Evolutionary conservation across 1,140 invertebrate species (phyloP).

Genomic region (Coptotermes formosanus): DNA sequence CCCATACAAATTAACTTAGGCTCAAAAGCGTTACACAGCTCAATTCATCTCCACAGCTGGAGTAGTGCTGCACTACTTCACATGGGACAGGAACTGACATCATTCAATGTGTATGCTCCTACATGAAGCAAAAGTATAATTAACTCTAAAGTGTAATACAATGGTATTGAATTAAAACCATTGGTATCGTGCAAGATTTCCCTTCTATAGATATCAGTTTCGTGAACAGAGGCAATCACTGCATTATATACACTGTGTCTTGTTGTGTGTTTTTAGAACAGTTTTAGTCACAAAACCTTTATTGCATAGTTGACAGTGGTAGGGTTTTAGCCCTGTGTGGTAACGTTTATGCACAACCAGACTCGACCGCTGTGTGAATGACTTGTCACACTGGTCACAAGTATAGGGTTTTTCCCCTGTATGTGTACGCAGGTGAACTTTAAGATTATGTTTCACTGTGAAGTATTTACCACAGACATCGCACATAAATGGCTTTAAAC

Average conservation of each 20-base stretch:
- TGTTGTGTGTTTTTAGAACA: conserved; percentile 33
- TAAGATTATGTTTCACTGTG: conserved; percentile 45
- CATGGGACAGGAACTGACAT: too few species aligned
- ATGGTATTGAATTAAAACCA: too few species aligned
- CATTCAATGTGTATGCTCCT: too few species aligned
- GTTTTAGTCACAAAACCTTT: conserved; percentile 35
- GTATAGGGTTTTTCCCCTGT: conserved; percentile 72
- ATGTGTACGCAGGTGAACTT: conserved; percentile 66
- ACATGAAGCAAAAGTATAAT: too few species aligned
- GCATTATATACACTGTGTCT: not conserved
- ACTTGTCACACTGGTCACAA: conserved; percentile 59
- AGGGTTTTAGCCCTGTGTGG: conserved; percentile 50
- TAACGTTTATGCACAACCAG: conserved; percentile 48
- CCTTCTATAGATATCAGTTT: too few species aligned
- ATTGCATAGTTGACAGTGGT: conserved; percentile 41
- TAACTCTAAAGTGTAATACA: too few species aligned
- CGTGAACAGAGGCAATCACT: not conserved
- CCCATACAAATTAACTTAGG: too few species aligned
- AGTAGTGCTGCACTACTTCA: too few species aligned
- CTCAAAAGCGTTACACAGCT: too few species aligned
- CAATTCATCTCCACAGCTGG: too few species aligned
- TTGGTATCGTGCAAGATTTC: too few species aligned
- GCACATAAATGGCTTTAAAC: conserved; percentile 52
- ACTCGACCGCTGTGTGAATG: conserved; percentile 53
- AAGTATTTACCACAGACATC: conserved; percentile 49